Percentiles rank a stretch among this genome's conserved stretches.
These are phyloP conservation scores for Cephus spinipes DNA, from an alignment of 2,888 invertebrate species.

Conservation along the genomic window DNA sequence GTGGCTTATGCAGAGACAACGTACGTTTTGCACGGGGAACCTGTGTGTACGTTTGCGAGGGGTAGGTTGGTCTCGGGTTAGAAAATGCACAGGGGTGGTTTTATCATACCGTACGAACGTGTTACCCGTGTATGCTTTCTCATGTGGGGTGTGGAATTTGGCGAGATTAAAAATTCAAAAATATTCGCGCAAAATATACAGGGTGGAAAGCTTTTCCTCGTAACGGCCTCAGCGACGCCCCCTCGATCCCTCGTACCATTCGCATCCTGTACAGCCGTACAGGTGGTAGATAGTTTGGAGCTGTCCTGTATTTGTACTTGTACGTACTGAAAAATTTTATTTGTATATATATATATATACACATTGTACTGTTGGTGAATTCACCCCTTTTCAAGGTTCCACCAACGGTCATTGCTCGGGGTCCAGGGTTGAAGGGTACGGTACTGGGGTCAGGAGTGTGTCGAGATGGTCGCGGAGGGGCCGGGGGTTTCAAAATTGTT, in stretches of 20 bases:
- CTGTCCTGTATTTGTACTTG: conserved; percentile 17
- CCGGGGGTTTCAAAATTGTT: conserved; percentile 43
- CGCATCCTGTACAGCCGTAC: neutral
- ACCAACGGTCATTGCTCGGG: conserved; percentile 47
- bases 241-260: conserved; percentile 1
- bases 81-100: too few relatives aligned
- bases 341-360: too few relatives aligned
- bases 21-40: too few relatives aligned
- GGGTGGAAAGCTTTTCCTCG: neutral
- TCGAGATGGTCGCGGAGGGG: too few relatives aligned
- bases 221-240: too few relatives aligned
- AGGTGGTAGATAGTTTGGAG: conserved; percentile 6
- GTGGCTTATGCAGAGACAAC: too few relatives aligned
- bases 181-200: conserved; percentile 39
- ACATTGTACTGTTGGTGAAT: neutral
- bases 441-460: too few relatives aligned
- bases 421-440: neutral
- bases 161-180: conserved; percentile 60
- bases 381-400: conserved; percentile 35
- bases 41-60: too few relatives aligned
- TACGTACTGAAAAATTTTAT: too few relatives aligned
- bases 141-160: conserved; percentile 47
- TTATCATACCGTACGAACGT: neutral
- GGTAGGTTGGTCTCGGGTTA: too few relatives aligned
- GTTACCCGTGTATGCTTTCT: conserved; percentile 21